Percentiles rank a stretch among this genome's conserved stretches.
These are phyloP conservation scores for Thera obeliscata DNA, from an alignment of 2,888 invertebrate species.

Conservation along the genomic window DNA sequence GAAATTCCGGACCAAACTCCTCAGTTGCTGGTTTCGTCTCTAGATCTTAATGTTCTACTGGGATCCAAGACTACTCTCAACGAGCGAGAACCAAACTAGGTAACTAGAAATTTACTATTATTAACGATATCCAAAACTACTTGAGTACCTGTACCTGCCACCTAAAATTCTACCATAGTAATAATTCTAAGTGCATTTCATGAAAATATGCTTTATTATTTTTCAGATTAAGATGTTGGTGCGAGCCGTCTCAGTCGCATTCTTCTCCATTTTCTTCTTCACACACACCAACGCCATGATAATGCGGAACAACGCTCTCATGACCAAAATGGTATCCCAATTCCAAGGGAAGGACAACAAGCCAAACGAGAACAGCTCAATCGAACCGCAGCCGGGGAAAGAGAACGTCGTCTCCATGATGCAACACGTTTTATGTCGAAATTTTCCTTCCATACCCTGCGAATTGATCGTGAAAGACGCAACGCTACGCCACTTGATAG, in stretches of 20 bases:
- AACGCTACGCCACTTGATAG: slow-evolving; percentile 61
- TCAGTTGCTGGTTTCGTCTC: not conserved
- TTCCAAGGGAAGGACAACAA: slow-evolving; percentile 65
- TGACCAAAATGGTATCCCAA: slow-evolving; percentile 72
- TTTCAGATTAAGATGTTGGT: slow-evolving; percentile 32
- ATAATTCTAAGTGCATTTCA: too few relatives aligned
- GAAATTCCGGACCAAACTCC: not conserved
- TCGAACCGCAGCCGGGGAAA: slow-evolving; percentile 32
- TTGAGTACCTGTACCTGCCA: too few relatives aligned
- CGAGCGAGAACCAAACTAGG: not conserved
- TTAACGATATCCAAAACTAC: too few relatives aligned
- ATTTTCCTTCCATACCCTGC: slow-evolving; percentile 73
- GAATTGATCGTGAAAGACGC: slow-evolving; percentile 63
- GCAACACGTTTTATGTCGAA: slow-evolving; percentile 72
- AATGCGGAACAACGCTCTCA: slow-evolving; percentile 71
- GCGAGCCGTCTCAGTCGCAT: slow-evolving; percentile 30
- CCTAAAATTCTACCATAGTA: too few relatives aligned
- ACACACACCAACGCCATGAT: slow-evolving; percentile 53
- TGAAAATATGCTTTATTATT: not conserved
- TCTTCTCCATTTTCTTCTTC: slow-evolving; percentile 39
- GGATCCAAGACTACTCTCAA: not conserved
- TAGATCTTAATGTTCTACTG: slow-evolving; percentile 1
- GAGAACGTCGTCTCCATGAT: slow-evolving; percentile 57
- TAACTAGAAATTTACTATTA: not conserved
- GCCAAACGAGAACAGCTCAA: slow-evolving; percentile 41